Evolutionary conservation across 2,888 invertebrate species (phyloP), one percentile per base, ranked within the genome.

Genomic region (Rotaria magnacalcarata): DNA sequence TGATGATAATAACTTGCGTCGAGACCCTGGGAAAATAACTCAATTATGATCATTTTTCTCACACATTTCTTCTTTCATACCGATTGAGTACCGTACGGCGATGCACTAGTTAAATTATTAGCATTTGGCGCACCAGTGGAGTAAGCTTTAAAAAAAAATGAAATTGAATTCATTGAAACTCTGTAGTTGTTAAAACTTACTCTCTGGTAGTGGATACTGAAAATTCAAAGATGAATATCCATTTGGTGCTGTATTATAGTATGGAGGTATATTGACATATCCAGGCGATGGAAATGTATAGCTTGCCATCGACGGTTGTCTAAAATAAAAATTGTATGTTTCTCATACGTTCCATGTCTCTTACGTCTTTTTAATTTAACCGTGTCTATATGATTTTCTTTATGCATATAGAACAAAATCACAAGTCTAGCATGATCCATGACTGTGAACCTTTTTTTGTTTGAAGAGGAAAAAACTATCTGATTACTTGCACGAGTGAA

Each of bases 1-100:
- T 80, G 80, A 80, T 80, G 47, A 47, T 80, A 80, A 47, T 80
- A 80, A 80, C 47, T 80, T 43, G 43, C 19, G n/a, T 80, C 80
- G 14, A 80, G 43, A 80, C 47, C n/a, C 80, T 80, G 4, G 0
- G 5, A 43, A 75, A 41, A 47, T 47, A 47, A 34, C 2, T 34
- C 34, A 34, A 34, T 34, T 34, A 34, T 34, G 34, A 34, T 34
- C 34, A 34, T 34, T 34, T 34, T 34, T 34, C 34, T 34, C 34
- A 34, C 34, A 34, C 2, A 34, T 34, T 34, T 34, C 34, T 47
- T 24, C 14, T n/a, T 2, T 24, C n/a, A 4, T 80, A 80, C 80
- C 21, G 80, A 43, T 80, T 80, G 80, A 80, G 43, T n/a, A n/a
- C 47, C 47, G 47, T 80, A 80, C 3, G 43, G 43, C 14, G 80